These are phyloP conservation scores for Ectobius pallidus DNA, from an alignment of 2,888 invertebrate species.

Conservation along the genomic window DNA sequence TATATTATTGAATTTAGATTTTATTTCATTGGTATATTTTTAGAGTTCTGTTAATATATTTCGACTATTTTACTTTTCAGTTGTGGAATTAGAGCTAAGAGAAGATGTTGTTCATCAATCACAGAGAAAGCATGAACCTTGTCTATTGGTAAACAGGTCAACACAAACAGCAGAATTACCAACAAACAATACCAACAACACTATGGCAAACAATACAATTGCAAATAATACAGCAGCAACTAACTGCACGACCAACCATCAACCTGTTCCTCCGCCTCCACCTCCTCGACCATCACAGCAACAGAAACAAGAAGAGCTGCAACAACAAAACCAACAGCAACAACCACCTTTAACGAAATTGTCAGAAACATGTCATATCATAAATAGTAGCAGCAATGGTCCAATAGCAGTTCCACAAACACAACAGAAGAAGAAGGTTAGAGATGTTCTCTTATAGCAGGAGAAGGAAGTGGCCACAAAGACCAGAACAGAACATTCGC, in stretches of 20 bases:
- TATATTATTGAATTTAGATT: too few relatives aligned
- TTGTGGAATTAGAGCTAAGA: slow-evolving; percentile 37
- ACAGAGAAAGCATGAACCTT: neutral
- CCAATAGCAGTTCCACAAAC: slow-evolving; percentile 27
- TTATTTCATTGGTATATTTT: too few relatives aligned
- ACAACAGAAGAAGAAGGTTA: slow-evolving; percentile 13
- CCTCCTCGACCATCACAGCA: neutral
- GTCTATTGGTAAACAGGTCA: slow-evolving; percentile 34
- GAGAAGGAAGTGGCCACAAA: neutral
- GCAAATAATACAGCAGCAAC: too few relatives aligned
- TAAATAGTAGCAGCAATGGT: slow-evolving; percentile 31
- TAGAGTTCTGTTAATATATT: too few relatives aligned
- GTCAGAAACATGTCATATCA: slow-evolving; percentile 20
- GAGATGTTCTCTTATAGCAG: slow-evolving; percentile 34
- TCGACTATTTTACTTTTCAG: slow-evolving; percentile 20
- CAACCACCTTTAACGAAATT: slow-evolving; percentile 19
- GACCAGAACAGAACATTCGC: neutral
- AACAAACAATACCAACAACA: slow-evolving; percentile 14
- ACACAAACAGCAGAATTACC: slow-evolving; percentile 29
- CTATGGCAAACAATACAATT: slow-evolving; percentile 23
- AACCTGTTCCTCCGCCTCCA: neutral
- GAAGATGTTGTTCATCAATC: slow-evolving; percentile 36
- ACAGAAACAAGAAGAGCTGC: slow-evolving; percentile 9
- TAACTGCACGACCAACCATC: neutral
- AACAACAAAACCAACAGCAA: slow-evolving; percentile 11